phyloP scores from a whole-genome alignment of 1,140 invertebrate species.

The Drosophila sturtevanti region DNA sequence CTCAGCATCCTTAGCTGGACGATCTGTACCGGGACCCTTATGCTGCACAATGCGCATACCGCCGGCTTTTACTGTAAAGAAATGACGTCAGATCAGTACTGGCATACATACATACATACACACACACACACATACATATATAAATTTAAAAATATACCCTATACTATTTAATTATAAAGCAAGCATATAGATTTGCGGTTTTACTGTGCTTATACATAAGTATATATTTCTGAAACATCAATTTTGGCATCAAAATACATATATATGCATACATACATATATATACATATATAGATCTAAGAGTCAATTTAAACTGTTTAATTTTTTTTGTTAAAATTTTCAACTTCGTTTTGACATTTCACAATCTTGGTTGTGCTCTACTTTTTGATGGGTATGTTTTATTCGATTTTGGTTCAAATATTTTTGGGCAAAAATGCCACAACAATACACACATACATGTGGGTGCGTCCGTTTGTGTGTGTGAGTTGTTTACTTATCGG shows the following conservation, averaged over 20 bases:
- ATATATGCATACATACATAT: no score
- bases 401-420: background rate
- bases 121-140: background rate
- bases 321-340: no score
- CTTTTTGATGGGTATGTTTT: background rate
- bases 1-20: constrained; percentile 85
- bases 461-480: constrained; percentile 8
- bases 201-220: no score
- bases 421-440: constrained; percentile 44
- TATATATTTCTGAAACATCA: no score
- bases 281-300: background rate
- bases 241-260: no score
- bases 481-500: constrained; percentile 50
- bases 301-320: background rate
- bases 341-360: background rate
- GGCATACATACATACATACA: background rate
- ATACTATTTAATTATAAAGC: no score
- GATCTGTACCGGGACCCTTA: constrained; percentile 87
- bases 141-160: background rate
- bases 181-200: no score
- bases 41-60: constrained; percentile 96
- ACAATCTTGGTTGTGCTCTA: background rate
- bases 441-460: background rate
- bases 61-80: constrained; percentile 91
- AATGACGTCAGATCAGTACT: constrained; percentile 54